Percentiles rank a stretch among this genome's conserved stretches.
Conservation (phyloP, 37 sponge, comb jelly and placozoan genomes). For the Haliclona indistincta region DNA sequence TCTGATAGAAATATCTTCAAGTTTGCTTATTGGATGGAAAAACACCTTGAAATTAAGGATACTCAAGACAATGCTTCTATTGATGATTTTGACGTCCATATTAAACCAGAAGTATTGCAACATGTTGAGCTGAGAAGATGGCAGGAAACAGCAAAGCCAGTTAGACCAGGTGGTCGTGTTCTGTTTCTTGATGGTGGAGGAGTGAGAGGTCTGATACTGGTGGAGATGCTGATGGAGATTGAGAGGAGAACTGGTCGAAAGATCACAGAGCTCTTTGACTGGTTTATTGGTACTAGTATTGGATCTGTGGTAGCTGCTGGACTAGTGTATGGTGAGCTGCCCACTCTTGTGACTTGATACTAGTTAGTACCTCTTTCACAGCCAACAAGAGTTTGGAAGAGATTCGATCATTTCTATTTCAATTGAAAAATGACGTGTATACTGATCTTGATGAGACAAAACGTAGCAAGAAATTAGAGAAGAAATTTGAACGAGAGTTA, state of each 20-base stretch:
- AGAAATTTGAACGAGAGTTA: slow-evolving; percentile 36
- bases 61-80: too few relatives aligned
- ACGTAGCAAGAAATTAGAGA: slow-evolving; percentile 39
- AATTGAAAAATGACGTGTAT: slow-evolving; percentile 58
- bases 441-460: background rate
- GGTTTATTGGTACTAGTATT: slow-evolving; percentile 37
- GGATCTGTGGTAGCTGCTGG: slow-evolving; percentile 36
- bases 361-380: background rate
- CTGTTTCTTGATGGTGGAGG: slow-evolving; percentile 43
- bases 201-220: slow-evolving; percentile 25
- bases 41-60: too few relatives aligned
- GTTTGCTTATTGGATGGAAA: too few relatives aligned
- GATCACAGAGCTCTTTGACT: slow-evolving; percentile 45
- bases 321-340: slow-evolving; percentile 11
- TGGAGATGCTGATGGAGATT: slow-evolving; percentile 28
- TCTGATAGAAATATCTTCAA: too few relatives aligned
- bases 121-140: too few relatives aligned
- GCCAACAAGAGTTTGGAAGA: slow-evolving; percentile 4
- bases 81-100: too few relatives aligned
- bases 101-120: too few relatives aligned
- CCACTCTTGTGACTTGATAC: background rate
- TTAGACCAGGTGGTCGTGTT: slow-evolving; percentile 10
- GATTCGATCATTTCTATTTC: slow-evolving; percentile 36
- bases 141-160: too few relatives aligned
- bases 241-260: slow-evolving; percentile 18